Base-by-base conservation (phyloP, 2,113 vertebrate species). In the Odocoileus virginianus region DNA sequence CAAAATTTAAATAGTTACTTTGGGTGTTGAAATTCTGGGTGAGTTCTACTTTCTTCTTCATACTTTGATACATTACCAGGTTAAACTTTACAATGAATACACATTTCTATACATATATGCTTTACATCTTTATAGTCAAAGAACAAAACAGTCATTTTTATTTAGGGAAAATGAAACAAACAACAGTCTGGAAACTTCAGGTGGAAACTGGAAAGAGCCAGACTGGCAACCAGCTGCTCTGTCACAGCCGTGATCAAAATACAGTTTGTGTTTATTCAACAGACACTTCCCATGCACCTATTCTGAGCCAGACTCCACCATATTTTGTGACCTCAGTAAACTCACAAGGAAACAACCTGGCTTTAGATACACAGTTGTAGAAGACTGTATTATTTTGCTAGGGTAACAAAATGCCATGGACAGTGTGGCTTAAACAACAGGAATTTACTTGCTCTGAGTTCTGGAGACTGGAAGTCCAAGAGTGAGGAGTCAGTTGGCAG, bases 181-280 rank as follows among this genome's bases (percentile, higher is more conserved):
- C 43, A 86, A 71, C 83, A 60, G 94, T 92, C 92, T 92, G 81
- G 64, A 96, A 92, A 90, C 58, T 96, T 97, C 92, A 92, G 85
- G 94, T 89, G 93, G 95, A 84, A 97, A 91, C 54, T 7, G 3
- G 64, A 84, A 92, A 92, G 76, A 92, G 83, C 36, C 78, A 95
- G 74, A 30, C 84, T 54, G 74, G 74, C 87, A 81, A 79, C 57
- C 74, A 89, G 89, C 45, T 82, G 54, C 81, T 92, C 90, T 87
- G 74, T 90, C 47, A 64, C 55, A 19, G 55, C 67, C 1, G 1
- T n/a, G 57, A 97, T 93, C 92, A 88, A 96, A 97, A 97, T 58
- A 61, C 36, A 23, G 52, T 60, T 86, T 76, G 45, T 82, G 19
- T 94, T 97, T 95, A 90, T 88, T 94, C 85, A 88, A 43, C 74